Evolutionary conservation across 2,797 vertebrate genomes (phyloP), one percentile per base, ranked within the genome.

Genomic region (Cossypha dichroa): DNA sequence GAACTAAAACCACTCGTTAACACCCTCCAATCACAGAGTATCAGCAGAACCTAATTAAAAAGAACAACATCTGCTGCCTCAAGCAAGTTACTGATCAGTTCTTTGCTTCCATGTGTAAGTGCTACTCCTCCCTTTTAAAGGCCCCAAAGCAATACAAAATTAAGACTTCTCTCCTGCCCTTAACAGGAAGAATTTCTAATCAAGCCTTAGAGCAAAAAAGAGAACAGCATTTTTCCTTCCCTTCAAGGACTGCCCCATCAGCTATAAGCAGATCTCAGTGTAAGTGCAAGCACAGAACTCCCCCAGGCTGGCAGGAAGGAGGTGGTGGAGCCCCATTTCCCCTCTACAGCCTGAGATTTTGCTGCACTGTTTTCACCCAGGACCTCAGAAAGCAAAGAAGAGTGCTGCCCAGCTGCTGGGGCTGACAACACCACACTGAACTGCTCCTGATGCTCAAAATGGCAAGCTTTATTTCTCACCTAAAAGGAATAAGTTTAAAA

Each of bases 241-340:
- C 18, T 5, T 63, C 28, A 62, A 58, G 34, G 19, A 45, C 20
- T 60, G 46, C 9, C 3, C 19, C 14, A 31, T 41, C 43, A 73
- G 11, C 38, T 38, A 3, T 3, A 29, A 49, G 8, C 5, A 6
- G 11, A 48, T 33, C 46, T 73, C 29, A 7, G 26, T 18, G 9
- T 7, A 3, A 66, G 13, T 7, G 4, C 15, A 88, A 85, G 34
- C 11, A 46, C 41, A 82, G 34, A 46, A 20, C 25, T 52, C 31
- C 33, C 11, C 28, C 21, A 66, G 31, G 23, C 40, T 38, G 43
- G 21, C 19, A 48, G 80, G 68, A 26, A 73, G 48, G 3, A 4
- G 12, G 4, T 2, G 3, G 3, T 4, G 11, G 26, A 41, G 13
- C 4, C 22, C 21, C 0, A 1, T 90, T 73, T 20, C 36, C 31